Base-by-base conservation (phyloP, 2,797 vertebrate genomes). In the Sus cebifrons region DNA sequence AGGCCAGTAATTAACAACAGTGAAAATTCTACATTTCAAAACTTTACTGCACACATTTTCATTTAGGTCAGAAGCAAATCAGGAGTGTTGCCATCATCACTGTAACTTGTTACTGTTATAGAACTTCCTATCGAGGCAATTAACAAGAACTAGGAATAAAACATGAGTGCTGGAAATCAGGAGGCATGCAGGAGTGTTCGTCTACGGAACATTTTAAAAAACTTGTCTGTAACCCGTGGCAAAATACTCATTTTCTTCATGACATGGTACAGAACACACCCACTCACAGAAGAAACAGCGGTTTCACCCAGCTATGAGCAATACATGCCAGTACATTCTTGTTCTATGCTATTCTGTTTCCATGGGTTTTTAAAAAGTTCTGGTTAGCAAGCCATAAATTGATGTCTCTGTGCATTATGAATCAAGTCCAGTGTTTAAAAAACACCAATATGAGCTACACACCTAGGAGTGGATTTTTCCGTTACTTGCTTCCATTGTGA, bases 1-100 rank as follows among this genome's bases (percentile, higher is more conserved):
- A 91, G 58, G 44, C 70, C 83, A 70, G 79, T 70, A 93, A 95
- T 74, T 94, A 86, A 74, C 82, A 32, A 88, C 29, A 62, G 83
- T 60, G 78, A 93, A 93, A 94, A 96, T 74, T 54, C 70, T 56
- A 16, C 23, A 52, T 88, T 88, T 75, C 54, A 17, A 14, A 86
- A 79, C 64, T 74, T 82, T 52, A 44, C 21, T 58, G 49, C 32
- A 86, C 60, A 64, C 16, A n/a, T 88, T 96, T 92, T 94, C 67
- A 91, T 65, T 92, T 58, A 91, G 56, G 27, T 44, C 62, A 40
- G 73, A 79, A 84, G n/a, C 29, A 86, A 92, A 73, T 77, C 67
- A 82, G 68, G n/a, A 62, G 62, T 25, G 23, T 60, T 44, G 25
- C 58, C 11, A 2, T 94, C 32, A 8, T 25, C 9, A 1, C 23